Evolutionary conservation across 2,888 invertebrate genomes (phyloP), one percentile per base, ranked within the genome.

Genomic region (Myathropa florea): DNA sequence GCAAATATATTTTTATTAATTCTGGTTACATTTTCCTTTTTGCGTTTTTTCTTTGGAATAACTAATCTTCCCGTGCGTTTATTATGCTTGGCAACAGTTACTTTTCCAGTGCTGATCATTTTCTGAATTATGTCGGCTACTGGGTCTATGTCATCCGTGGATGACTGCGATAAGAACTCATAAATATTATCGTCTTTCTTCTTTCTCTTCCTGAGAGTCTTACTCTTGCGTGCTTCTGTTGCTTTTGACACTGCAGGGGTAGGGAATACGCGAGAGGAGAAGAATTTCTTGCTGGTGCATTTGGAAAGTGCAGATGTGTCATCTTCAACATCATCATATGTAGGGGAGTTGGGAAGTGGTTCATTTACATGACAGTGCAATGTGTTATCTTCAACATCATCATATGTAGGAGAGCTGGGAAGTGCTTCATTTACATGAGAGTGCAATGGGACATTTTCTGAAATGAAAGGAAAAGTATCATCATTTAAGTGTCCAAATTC

Each of bases 61-160:
- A 81, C 81, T 0, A 18, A 65, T 68, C 88, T 89, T 1, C 92
- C 91, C 0, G 83, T 88, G 12, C 89, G 94, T 90, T 93, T 93
- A 91, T 92, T 93, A 92, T 93, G 94, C 90, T 93, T 94, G 91
- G 94, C 93, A 67, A 93, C 93, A 89, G 93, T 90, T 76, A 93
- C 92, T 93, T 94, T 94, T 90, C 94, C 94, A 91, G 94, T 93
- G 91, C 93, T 93, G 87, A 94, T 93, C 80, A 92, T 86, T 76
- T 90, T 89, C 67, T 91, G 88, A 26, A 92, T 90, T 14, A 92
- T 89, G 83, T 92, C 92, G 1, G 90, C 90, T 1, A 90, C 89
- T 1, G 91, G 90, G 88, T 92, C 91, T 21, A 76, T 71, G 2
- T 53, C 33, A 7, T 90, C 89, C 1, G 89, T 88, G 0, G 90